Conservation (phyloP, 2,888 invertebrate genomes). For the Melanostoma mellinum region DNA sequence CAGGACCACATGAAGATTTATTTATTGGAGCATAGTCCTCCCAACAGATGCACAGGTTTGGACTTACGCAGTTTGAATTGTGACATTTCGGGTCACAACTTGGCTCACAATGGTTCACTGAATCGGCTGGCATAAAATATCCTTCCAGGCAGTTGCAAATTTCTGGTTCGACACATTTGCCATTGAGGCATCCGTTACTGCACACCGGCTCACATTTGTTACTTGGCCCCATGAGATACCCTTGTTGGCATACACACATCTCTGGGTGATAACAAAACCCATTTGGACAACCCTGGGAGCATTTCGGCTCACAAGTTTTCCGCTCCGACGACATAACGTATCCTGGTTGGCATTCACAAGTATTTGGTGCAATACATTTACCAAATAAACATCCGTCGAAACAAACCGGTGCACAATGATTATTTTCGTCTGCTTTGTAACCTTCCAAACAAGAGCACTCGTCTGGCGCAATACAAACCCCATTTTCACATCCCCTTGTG, state of each 20-base stretch:
- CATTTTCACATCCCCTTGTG: slow-evolving; percentile 58
- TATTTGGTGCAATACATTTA: slow-evolving; percentile 51
- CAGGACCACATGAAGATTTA: slow-evolving; percentile 73
- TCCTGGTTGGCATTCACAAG: slow-evolving; percentile 59
- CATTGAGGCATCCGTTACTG: slow-evolving; percentile 76
- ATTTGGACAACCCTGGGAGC: slow-evolving; percentile 73
- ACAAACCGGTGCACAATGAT: slow-evolving; percentile 75
- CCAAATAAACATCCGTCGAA: slow-evolving; percentile 64
- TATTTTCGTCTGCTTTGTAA: slow-evolving; percentile 63
- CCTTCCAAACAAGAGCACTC: slow-evolving; percentile 78
- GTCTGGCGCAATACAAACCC: slow-evolving; percentile 76
- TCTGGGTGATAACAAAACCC: slow-evolving; percentile 75
- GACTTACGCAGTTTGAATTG: slow-evolving; percentile 81
- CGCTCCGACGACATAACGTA: slow-evolving; percentile 65
- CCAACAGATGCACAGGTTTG: slow-evolving; percentile 77
- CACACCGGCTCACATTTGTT: slow-evolving; percentile 78
- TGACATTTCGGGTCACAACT: slow-evolving; percentile 79
- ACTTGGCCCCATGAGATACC: slow-evolving; percentile 78
- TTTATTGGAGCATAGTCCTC: slow-evolving; percentile 77
- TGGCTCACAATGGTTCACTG: slow-evolving; percentile 76
- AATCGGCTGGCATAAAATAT: slow-evolving; percentile 55
- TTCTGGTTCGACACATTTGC: slow-evolving; percentile 82
- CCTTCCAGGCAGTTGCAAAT: slow-evolving; percentile 84
- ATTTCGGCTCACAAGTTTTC: slow-evolving; percentile 77
- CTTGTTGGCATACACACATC: slow-evolving; percentile 81